Evolutionary conservation across 2,797 vertebrate genomes (phyloP), one percentile per base, ranked within the genome.

Genomic region (Sebastes variabilis): DNA sequence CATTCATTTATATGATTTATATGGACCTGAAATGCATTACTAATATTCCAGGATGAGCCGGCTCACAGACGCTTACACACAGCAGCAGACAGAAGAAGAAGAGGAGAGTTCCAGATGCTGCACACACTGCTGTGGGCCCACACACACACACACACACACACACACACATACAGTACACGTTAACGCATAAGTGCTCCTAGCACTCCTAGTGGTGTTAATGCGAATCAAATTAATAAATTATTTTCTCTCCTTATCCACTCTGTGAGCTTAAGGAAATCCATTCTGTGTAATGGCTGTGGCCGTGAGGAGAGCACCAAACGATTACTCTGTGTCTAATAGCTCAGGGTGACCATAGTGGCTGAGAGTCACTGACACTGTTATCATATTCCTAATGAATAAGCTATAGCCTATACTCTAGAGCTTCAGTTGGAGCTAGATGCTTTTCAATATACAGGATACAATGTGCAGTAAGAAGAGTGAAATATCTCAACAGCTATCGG

Each of bases 211-310:
- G 42, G 22, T 55, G 13, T 67, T 66, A 69, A 77, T 80, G 20
- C 7, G 4, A 71, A 36, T 77, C 30, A 79, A 82, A 76, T 72
- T 20, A 76, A 80, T 70, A 52, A 52, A 67, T 80, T 36, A 85
- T 79, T 72, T 72, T 46, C 72, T 46, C 61, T 54, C 49, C 25
- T 81, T 67, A 67, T 79, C 69, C 80, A 72, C 55, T 61, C 58
- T 22, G 65, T 27, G 42, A 32, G 74, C 30, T 66, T 68, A 66
- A 75, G 56, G 11, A 64, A 73, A 71, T 66, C 46, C 67, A 71
- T 75, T 80, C 62, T 16, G 25, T 67, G 54, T 64, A 74, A 68
- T 56, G 55, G 29, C 62, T 69, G n/a, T 69, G 73, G 46, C 58
- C 1, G 25, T 46, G 14, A 70, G 55, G 46, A 74, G 16, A 22